phyloP scores from a whole-genome alignment of 2,113 vertebrate genomes.

The Paracanthobrama guichenoti region DNA sequence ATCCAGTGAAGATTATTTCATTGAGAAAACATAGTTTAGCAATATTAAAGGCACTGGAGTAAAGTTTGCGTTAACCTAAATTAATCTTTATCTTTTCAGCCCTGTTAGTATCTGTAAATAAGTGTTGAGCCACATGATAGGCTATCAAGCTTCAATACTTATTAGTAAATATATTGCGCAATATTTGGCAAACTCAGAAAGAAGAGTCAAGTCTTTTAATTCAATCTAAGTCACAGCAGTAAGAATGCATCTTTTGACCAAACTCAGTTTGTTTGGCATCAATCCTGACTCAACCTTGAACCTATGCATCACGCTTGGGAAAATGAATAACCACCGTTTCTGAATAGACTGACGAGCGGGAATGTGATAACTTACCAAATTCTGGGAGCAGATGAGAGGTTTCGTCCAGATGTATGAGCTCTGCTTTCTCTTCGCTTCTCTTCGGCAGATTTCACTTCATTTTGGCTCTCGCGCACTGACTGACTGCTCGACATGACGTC shows the following conservation, averaged over 20 bases:
- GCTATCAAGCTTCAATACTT: background rate
- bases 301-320: background rate
- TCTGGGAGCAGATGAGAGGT: background rate
- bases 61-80: background rate
- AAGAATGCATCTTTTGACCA: background rate
- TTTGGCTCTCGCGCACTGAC: background rate
- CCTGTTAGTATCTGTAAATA: background rate
- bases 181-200: background rate
- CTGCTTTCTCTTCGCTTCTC: background rate
- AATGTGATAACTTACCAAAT: conserved; percentile 7
- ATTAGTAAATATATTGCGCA: background rate
- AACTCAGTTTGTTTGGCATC: background rate
- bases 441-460: conserved; percentile 10
- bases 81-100: background rate
- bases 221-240: background rate
- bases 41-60: no score
- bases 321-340: background rate
- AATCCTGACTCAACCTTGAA: conserved; percentile 7
- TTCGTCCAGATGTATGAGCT: background rate
- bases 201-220: background rate
- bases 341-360: no score
- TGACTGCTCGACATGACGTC: conserved; percentile 2
- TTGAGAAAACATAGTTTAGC: background rate
- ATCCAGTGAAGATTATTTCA: no score
- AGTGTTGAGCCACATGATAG: background rate